Evolutionary conservation across 1,140 invertebrate genomes (phyloP).

Genomic region (Harpegnathos saltator): DNA sequence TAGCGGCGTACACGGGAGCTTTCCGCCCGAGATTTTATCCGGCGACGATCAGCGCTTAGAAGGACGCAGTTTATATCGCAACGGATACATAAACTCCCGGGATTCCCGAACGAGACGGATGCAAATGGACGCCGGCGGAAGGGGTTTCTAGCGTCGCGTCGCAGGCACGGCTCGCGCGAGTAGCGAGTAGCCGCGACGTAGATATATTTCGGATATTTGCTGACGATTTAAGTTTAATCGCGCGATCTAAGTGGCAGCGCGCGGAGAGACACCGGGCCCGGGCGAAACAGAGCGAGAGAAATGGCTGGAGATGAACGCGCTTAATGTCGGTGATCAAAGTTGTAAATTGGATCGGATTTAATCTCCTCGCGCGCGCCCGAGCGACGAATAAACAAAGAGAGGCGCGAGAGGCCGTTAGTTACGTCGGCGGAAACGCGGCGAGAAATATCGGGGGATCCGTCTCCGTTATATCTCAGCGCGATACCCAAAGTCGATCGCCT

Average conservation of each 20-base stretch:
- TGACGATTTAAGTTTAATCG: slow-evolving; percentile 44
- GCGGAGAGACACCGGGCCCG: neutral
- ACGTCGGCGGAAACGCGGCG: too few species aligned
- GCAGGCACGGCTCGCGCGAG: too few species aligned
- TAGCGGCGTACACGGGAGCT: neutral
- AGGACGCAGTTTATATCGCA: slow-evolving; percentile 26
- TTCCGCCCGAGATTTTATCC: slow-evolving; percentile 30
- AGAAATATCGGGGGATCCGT: too few species aligned
- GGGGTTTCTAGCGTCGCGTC: neutral
- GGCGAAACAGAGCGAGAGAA: slow-evolving; percentile 19
- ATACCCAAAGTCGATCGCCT: too few species aligned
- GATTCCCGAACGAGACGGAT: slow-evolving; percentile 20
- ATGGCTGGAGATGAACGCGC: slow-evolving; percentile 32
- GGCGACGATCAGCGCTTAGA: slow-evolving; percentile 4
- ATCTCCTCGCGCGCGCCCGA: neutral
- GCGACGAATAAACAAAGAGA: too few species aligned
- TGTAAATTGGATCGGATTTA: slow-evolving; percentile 53
- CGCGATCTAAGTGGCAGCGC: slow-evolving; percentile 17
- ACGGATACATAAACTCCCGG: neutral
- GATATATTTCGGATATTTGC: slow-evolving; percentile 34
- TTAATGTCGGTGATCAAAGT: slow-evolving; percentile 55
- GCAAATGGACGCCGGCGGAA: slow-evolving; percentile 25
- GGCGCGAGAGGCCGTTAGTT: too few species aligned
- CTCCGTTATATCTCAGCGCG: too few species aligned
- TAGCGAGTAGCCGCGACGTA: neutral